Evolutionary conservation across 2,113 vertebrate species (phyloP).

Genomic region (Lepisosteus oculatus): DNA sequence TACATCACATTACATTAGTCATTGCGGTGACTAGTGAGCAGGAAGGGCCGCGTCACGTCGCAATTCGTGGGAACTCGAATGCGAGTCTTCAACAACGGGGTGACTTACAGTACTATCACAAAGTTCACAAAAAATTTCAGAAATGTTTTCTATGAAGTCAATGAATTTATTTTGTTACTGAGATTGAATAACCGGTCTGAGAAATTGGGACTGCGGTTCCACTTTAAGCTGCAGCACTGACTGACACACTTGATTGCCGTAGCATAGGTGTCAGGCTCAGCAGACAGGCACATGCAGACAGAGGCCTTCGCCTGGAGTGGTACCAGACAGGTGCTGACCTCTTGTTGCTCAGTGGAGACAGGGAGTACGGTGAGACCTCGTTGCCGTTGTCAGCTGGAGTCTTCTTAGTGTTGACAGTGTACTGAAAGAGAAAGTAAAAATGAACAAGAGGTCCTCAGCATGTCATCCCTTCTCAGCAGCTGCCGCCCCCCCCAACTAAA

Average conservation of each 20-base stretch:
- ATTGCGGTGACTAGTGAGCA: too few species aligned
- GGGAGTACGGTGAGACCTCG: conserved; percentile 71
- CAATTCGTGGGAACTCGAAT: too few species aligned
- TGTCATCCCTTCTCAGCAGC: too few species aligned
- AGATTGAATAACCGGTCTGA: background rate
- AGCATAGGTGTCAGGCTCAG: background rate
- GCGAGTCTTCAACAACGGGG: too few species aligned
- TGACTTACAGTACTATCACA: too few species aligned
- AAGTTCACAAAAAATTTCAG: too few species aligned
- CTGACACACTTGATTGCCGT: too few species aligned
- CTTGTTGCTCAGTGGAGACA: conserved; percentile 77
- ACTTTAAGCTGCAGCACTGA: too few species aligned
- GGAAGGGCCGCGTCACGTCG: too few species aligned
- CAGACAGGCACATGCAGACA: background rate
- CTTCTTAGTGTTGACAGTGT: conserved; percentile 70
- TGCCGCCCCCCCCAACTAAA: too few species aligned
- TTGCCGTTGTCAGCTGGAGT: conserved; percentile 66
- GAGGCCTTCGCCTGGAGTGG: background rate
- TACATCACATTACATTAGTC: too few species aligned
- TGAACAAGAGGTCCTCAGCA: background rate
- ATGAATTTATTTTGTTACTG: background rate
- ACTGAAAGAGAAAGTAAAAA: conserved; percentile 43
- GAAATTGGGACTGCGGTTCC: background rate
- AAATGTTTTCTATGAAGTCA: too few species aligned
- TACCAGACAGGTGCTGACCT: conserved; percentile 49